Evolutionary conservation across 1,140 invertebrate species (phyloP).

Genomic region (Gyrodactylus salaris): DNA sequence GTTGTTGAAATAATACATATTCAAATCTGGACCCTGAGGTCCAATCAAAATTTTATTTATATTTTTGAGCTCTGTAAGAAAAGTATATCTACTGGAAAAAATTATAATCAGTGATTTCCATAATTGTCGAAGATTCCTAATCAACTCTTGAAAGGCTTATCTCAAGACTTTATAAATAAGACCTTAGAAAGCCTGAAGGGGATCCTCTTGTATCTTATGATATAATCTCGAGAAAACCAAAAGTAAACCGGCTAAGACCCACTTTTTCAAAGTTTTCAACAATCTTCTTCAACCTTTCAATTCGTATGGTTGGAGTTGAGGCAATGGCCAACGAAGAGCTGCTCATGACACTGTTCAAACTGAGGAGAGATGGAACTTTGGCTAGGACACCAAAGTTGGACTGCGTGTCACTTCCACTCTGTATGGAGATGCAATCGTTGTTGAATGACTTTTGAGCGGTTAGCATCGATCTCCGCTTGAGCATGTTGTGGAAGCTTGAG

Average conservation of each 20-base stretch:
- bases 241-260: not conserved
- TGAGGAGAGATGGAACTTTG: not conserved
- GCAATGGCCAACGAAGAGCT: not conserved
- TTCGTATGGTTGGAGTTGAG: not conserved
- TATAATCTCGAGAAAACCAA: not conserved
- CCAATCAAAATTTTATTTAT: too few relatives aligned
- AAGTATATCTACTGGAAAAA: not conserved
- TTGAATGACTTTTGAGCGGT: too few relatives aligned
- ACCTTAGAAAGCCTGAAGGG: too few relatives aligned
- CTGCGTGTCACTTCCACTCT: too few relatives aligned
- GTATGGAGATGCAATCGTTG: too few relatives aligned
- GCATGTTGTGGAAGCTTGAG: not conserved
- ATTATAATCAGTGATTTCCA: not conserved
- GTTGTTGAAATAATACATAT: too few relatives aligned
- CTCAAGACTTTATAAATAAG: not conserved
- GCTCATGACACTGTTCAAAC: not conserved
- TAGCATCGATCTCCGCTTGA: not conserved
- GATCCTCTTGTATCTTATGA: not conserved
- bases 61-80: too few relatives aligned
- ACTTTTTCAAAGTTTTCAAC: not conserved
- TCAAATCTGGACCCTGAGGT: too few relatives aligned
- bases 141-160: not conserved
- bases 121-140: not conserved
- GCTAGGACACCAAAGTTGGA: not conserved
- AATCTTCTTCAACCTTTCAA: not conserved